Evolutionary conservation across 2,888 invertebrate genomes (phyloP), one percentile per base, ranked within the genome.

Genomic region (Coleophora deauratella): DNA sequence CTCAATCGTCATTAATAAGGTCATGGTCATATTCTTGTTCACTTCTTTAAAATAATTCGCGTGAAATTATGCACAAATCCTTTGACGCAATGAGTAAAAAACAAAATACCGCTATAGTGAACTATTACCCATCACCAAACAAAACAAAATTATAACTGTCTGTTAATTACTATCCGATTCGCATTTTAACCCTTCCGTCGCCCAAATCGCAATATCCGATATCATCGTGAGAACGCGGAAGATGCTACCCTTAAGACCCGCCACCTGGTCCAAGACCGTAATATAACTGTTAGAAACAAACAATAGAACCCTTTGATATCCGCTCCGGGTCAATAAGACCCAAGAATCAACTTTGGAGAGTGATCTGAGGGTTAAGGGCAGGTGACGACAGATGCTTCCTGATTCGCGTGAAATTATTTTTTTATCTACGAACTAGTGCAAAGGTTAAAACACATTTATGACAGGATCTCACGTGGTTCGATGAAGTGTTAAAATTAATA

Each of bases 351-450:
- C 49, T 50, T 52, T 51, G 57, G 53, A 64, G 63, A 59, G 68
- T 65, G 72, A 77, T 76, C 75, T 76, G 3, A 69, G 70, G 74
- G 72, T 72, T 74, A 72, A 54, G 13, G 62, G 71, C 81, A 82
- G 85, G 84, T 82, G 84, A 61, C 62, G 68, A 72, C 80, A 82
- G 81, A 79, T 81, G 82, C 70, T 66, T 66, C 66, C 65, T 75
- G 71, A 82, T 80, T 63, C 72, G 74, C 85, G 79, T 84, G 78
- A 84, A 85, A 85, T 84, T 74, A 73, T 78, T 61, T 72, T 55
- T 60, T 51, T 49, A 50, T 21, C 21, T 21, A 21, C 21, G 21
- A 6, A 21, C 21, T 6, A 21, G 21, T 21, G 6, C 3, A 6
- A 21, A 21, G 21, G 21, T n/a, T n/a, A n/a, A n/a, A n/a, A n/a